A percentile compares a stretch with the other conserved stretches of the same genome.
phyloP scores from a whole-genome alignment of 2,797 vertebrate genomes.

The Coluber constrictor region DNA sequence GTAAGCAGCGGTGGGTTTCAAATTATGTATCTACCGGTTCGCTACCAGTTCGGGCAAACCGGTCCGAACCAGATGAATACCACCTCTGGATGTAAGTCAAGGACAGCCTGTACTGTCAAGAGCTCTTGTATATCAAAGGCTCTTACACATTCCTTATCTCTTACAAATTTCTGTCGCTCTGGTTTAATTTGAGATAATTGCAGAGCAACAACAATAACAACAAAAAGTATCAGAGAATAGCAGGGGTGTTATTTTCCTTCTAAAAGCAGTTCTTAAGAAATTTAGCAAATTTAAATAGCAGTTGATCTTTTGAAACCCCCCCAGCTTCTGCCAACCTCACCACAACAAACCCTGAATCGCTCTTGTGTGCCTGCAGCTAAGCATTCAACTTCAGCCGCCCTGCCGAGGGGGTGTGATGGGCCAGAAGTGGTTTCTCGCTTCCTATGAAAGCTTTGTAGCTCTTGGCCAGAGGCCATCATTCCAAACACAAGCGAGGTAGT shows the following conservation, averaged over 20 bases:
- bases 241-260: background rate
- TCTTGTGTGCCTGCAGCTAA: slow-evolving; percentile 44
- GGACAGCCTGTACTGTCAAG: background rate
- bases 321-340: background rate
- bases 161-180: background rate
- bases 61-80: too few relatives aligned
- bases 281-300: rapidly evolving
- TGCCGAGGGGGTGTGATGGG: background rate
- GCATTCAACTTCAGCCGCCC: slow-evolving; percentile 11
- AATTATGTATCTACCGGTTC: too few relatives aligned
- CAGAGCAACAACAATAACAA: background rate
- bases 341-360: slow-evolving; percentile 27
- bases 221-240: background rate
- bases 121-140: background rate
- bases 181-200: background rate
- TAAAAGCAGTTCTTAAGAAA: background rate
- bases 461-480: slow-evolving; percentile 47
- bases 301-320: background rate
- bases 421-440: slow-evolving; percentile 53
- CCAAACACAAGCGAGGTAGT: slow-evolving; percentile 57
- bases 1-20: background rate
- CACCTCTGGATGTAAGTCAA: background rate
- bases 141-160: background rate
- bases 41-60: too few relatives aligned
- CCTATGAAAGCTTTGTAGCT: slow-evolving; percentile 53